Conservation (phyloP, 2,113 vertebrate species). For the Coptodon rendalli region DNA sequence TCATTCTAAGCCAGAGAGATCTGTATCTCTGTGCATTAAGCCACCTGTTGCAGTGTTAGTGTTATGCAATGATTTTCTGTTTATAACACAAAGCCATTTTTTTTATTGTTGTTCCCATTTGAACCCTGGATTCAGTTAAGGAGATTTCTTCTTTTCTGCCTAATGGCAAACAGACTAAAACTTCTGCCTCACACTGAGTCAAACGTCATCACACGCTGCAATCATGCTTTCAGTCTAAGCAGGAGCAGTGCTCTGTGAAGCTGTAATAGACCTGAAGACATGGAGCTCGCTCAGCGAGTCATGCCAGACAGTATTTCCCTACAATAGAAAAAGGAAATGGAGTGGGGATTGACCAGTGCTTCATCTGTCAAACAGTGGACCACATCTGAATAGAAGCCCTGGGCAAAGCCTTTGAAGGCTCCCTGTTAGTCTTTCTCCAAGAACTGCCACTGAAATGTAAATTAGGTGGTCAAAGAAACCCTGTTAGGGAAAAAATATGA, state of each 20-base stretch:
- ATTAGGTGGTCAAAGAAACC: conserved; percentile 15
- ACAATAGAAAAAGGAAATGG: conserved; percentile 7
- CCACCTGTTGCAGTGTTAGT: conserved; percentile 8
- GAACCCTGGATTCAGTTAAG: background rate
- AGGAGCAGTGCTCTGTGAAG: background rate
- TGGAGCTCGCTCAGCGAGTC: background rate
- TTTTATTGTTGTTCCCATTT: background rate
- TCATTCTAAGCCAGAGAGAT: conserved; percentile 1
- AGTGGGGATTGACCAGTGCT: conserved; percentile 3
- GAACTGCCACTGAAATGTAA: conserved; percentile 42
- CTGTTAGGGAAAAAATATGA: conserved; percentile 1
- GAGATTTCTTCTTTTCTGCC: background rate
- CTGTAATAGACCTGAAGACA: conserved; percentile 9
- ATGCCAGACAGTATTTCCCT: background rate
- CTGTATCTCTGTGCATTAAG: background rate
- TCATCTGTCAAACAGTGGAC: conserved; percentile 35
- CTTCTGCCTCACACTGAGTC: background rate
- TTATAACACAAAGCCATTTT: background rate
- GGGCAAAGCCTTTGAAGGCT: conserved; percentile 26
- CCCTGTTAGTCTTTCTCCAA: conserved; percentile 25
- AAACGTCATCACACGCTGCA: background rate
- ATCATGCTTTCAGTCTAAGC: background rate
- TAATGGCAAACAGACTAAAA: background rate
- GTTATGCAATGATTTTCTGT: background rate
- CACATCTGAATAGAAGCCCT: conserved; percentile 17